Conservation (phyloP, 2,113 vertebrate species). For the human region DNA sequence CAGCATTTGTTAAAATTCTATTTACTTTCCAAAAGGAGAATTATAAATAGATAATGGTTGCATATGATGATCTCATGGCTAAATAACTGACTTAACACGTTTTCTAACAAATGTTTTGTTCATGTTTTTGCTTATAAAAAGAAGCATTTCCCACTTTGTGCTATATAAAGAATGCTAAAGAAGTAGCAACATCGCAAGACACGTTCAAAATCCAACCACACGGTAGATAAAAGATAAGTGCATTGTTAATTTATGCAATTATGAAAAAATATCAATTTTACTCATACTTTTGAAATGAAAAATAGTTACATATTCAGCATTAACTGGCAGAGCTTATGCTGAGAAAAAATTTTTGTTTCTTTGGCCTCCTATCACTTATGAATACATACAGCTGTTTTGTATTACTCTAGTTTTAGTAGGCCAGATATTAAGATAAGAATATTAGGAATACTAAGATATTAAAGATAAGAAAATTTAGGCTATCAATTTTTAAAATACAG, state of each 20-base stretch:
- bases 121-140: slow-evolving; percentile 13
- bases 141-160: background rate
- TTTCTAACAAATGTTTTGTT: slow-evolving; percentile 17
- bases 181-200: slow-evolving; percentile 33
- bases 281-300: slow-evolving; percentile 34
- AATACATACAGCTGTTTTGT: background rate
- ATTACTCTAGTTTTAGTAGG: background rate
- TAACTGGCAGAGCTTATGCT: background rate
- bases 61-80: background rate
- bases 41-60: background rate
- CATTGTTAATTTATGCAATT: background rate
- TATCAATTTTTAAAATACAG: background rate
- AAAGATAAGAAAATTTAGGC: slow-evolving; percentile 22
- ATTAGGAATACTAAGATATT: slow-evolving; percentile 33
- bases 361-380: background rate
- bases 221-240: background rate
- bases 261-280: background rate
- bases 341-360: background rate
- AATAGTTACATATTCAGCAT: background rate
- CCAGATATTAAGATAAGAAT: slow-evolving; percentile 18
- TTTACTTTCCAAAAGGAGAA: slow-evolving; percentile 38
- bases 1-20: slow-evolving; percentile 28
- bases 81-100: background rate
- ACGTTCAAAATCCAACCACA: background rate
- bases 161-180: slow-evolving; percentile 16